A percentile compares a stretch with the other conserved stretches of the same genome.
Evolutionary conservation across 2,888 invertebrate genomes (phyloP).

Genomic region (Epinotia nisella): DNA sequence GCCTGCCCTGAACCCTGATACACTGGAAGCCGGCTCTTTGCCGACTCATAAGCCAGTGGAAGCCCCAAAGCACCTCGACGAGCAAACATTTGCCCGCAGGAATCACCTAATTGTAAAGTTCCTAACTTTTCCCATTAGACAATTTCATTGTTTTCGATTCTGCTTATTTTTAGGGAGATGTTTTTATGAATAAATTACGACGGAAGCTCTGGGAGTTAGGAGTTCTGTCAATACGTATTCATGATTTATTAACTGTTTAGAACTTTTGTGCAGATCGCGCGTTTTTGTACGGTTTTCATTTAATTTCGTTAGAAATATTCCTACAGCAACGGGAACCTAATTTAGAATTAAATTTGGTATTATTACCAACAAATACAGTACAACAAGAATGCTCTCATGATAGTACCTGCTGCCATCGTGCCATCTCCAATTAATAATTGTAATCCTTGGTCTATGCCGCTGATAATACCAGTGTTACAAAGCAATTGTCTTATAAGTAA

Average conservation of each 20-base stretch:
- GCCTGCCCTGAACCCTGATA: background rate
- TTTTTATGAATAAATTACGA: conserved; percentile 42
- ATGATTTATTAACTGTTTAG: conserved; percentile 30
- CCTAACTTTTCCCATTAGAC: conserved; percentile 54
- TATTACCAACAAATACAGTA: no score
- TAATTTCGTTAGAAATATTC: background rate
- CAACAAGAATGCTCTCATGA: no score
- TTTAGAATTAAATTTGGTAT: background rate
- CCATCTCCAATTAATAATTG: no score
- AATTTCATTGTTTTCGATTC: conserved; percentile 50
- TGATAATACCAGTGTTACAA: no score
- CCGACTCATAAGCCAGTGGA: conserved; percentile 1
- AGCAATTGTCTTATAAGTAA: no score
- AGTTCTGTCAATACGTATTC: conserved; percentile 32
- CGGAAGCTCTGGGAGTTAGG: conserved; percentile 23
- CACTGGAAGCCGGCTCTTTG: background rate
- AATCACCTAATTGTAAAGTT: conserved; percentile 56
- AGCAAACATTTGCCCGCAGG: conserved; percentile 28
- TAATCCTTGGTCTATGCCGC: no score
- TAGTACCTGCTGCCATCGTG: no score
- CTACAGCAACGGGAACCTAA: background rate
- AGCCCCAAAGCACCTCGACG: conserved; percentile 18
- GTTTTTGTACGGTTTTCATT: conserved; percentile 4
- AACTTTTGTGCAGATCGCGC: background rate
- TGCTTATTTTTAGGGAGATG: conserved; percentile 42